phyloP scores from a whole-genome alignment of 2,113 vertebrate genomes.

The Chinchilla lanigera region DNA sequence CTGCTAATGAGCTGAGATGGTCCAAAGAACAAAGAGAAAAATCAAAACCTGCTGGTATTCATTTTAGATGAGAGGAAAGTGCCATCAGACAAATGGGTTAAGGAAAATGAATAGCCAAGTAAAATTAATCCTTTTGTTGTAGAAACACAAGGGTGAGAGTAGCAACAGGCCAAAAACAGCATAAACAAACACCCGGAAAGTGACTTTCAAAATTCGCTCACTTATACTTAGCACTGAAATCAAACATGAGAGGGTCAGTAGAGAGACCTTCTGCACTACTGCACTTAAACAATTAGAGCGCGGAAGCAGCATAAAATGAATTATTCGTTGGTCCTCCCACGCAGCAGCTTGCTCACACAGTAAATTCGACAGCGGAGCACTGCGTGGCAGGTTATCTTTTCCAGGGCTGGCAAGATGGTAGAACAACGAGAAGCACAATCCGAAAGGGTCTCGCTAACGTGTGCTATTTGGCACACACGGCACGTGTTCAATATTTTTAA shows the following conservation, averaged over 20 bases:
- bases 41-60: background rate
- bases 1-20: background rate
- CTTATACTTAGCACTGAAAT: slow-evolving; percentile 21
- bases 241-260: background rate
- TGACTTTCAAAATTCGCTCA: slow-evolving; percentile 24
- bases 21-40: background rate
- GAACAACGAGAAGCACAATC: background rate
- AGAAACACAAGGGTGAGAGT: background rate
- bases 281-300: background rate
- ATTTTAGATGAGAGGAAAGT: slow-evolving; percentile 32
- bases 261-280: background rate
- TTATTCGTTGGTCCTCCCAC: background rate
- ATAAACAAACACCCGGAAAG: background rate
- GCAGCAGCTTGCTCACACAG: background rate
- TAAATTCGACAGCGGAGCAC: background rate
- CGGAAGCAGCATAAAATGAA: background rate
- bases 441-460: background rate
- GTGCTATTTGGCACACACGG: background rate
- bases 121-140: background rate
- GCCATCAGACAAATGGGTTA: background rate
- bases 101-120: slow-evolving; percentile 37
- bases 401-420: background rate
- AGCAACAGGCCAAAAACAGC: background rate
- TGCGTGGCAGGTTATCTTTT: background rate
- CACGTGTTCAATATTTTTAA: background rate